Evolutionary conservation across 2,113 vertebrate species (phyloP), one percentile per base, ranked within the genome.

Genomic region (Perca fluviatilis): DNA sequence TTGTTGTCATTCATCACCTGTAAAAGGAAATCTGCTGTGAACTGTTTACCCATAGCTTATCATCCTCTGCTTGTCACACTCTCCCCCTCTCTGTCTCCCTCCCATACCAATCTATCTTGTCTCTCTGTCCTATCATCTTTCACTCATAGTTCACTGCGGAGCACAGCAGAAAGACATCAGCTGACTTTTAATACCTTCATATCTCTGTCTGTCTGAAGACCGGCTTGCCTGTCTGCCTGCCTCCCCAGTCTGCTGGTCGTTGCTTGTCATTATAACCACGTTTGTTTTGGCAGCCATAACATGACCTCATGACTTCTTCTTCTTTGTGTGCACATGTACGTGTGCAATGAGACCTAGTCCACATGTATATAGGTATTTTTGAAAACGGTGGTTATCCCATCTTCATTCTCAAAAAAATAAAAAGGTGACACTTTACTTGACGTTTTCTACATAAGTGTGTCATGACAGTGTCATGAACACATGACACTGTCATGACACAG

Each of bases 1-100:
- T 87, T 91, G 91, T 92, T 94, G 91, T 92, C 89, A 93, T 94
- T 92, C 90, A 93, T 93, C 92, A 92, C 86, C 86, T 85, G 88
- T 73, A 85, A 90, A 89, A 83, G 82, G 82, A 92, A 93, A 92
- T 93, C 90, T 92, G 89, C 87, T 72, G 65, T 91, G 86, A 94
- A 93, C 92, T 92, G 89, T 91, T 94, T 93, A 91, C 89, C 89
- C 91, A 88, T 82, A 86, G 86, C 87, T 92, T 91, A 91, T 93
- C 88, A 86, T 90, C 83, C 86, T 81, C 83, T 87, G 91, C 88
- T 86, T 87, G 88, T 91, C 91, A 88, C 73, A 75, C 62, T 77
- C 87, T 61, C 43, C 81, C 79, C 62, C 84, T 56, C 66, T 72
- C 79, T 0, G 23, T 75, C 82, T 69, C 69, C 62, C 84, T 70